Base-by-base conservation (phyloP, 1,140 invertebrate genomes). In the Diploscapter pachys region DNA sequence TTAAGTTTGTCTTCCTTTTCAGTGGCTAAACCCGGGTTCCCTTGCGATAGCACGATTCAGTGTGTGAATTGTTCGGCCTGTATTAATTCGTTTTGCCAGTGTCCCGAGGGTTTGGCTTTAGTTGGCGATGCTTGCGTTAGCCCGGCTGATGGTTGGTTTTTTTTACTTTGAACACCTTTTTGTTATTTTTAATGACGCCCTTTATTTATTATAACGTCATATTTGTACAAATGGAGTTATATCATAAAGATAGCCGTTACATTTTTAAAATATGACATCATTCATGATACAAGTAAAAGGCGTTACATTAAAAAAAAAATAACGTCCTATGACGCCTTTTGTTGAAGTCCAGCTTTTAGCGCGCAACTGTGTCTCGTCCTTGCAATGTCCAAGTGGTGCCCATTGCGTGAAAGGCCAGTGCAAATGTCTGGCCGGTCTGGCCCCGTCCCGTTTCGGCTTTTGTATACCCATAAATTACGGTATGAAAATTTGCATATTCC, bases 301-400 rank as follows among this genome's bases (percentile, higher is more conserved):
- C 31, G 31, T 31, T 31, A 31, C 31, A 31, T 31, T 0, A 31
- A 31, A 31, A 31, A 31, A 31, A 31, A 31, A 31, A 1, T 31
- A 31, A 31, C 31, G 31, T 31, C 31, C 31, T 31, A 31, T 71
- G 54, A 53, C 54, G 5, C 71, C 68, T 5, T 5, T 51, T 76
- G 55, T 62, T 53, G 5, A 67, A 56, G 9, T 50, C 0, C 73
- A 57, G 73, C 57, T 55, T 79, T 61, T 49, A 79, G 78, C 71
- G 8, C 74, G 73, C 48, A 65, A 65, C 6, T 79, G 78, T 64
- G 59, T 78, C 52, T 63, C 78, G 4, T 74, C 76, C 11, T 70
- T 69, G 50, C 76, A 79, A 63, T 79, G 78, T 63, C 73, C 78
- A 50, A 71, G 71, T 0, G 78, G 78, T 49, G 78, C 78, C n/a